These are phyloP conservation scores for Helobdella robusta DNA, from an alignment of 2,888 invertebrate species.

Conservation along the genomic window DNA sequence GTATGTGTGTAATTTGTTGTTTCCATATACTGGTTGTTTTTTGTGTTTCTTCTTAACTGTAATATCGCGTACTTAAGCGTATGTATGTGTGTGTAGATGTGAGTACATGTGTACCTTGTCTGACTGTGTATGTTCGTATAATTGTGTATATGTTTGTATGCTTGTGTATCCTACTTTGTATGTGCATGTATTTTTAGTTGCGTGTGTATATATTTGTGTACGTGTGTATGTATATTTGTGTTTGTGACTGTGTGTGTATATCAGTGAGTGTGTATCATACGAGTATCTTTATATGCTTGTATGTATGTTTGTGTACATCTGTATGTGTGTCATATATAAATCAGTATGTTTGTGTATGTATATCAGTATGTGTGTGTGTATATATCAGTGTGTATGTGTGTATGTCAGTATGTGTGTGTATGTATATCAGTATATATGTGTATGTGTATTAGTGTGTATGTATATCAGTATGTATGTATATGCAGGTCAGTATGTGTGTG, in stretches of 20 bases:
- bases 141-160: constrained; percentile 7
- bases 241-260: neutral
- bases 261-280: neutral
- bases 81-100: constrained; percentile 20
- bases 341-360: neutral
- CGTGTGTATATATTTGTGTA: constrained; percentile 6
- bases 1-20: no score
- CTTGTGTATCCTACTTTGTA: constrained; percentile 3
- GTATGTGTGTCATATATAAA: no score
- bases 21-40: no score
- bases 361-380: neutral
- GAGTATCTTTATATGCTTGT: no score
- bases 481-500: neutral
- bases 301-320: neutral
- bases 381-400: neutral
- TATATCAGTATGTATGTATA: neutral
- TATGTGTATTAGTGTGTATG: neutral
- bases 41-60: no score
- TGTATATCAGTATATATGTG: neutral
- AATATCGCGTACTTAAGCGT: no score
- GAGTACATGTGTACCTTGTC: neutral
- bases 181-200: neutral
- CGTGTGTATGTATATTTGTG: neutral
- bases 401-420: neutral
- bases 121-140: constrained; percentile 12